Evolutionary conservation across 2,888 invertebrate genomes (phyloP).

Genomic region (Cephonodes hylas): DNA sequence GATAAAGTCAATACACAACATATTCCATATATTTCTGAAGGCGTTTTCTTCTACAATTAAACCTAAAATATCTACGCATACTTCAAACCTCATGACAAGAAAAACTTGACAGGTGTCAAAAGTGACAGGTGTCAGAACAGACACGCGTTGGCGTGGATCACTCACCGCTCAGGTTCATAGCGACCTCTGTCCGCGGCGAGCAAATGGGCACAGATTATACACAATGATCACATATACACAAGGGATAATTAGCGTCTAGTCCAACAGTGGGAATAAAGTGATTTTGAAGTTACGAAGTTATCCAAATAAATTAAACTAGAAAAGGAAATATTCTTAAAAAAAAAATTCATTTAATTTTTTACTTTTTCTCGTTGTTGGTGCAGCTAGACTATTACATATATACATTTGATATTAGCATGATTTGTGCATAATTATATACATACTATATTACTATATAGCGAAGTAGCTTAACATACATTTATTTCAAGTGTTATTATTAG

Average conservation of each 20-base stretch:
- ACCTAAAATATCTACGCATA: background rate
- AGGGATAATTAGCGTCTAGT: background rate
- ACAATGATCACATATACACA: background rate
- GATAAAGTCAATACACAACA: background rate
- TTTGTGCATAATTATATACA: slow-evolving; percentile 16
- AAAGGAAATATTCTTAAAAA: no score
- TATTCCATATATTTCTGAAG: no score
- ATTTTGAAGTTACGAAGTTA: no score
- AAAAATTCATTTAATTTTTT: background rate
- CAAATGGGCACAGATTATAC: slow-evolving; percentile 14
- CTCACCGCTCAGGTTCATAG: slow-evolving; percentile 58
- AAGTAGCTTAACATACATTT: no score
- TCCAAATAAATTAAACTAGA: no score
- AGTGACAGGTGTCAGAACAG: background rate
- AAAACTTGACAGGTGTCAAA: background rate
- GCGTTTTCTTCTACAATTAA: no score
- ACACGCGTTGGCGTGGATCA: slow-evolving; percentile 30
- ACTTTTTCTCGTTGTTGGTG: background rate
- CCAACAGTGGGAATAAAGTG: slow-evolving; percentile 4
- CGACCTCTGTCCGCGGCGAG: slow-evolving; percentile 54
- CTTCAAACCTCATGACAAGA: background rate
- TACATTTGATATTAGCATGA: slow-evolving; percentile 18
- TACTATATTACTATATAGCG: background rate
- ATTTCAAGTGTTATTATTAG: no score
- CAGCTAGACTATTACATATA: background rate